Base-by-base conservation (phyloP, 2,113 vertebrate species). In the Macquaria ambigua region DNA sequence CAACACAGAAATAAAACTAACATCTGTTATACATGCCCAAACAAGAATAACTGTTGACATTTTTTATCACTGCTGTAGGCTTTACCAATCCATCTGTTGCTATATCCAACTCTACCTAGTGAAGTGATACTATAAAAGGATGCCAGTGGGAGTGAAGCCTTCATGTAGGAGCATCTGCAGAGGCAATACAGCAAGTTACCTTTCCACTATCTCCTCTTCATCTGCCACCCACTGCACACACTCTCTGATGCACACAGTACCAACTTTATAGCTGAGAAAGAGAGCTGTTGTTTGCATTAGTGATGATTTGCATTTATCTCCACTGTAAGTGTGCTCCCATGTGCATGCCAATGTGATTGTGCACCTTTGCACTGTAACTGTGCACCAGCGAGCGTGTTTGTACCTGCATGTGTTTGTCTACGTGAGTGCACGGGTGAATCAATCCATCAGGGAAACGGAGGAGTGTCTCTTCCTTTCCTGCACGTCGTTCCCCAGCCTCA, bases 91-190 rank as follows among this genome's bases (percentile, higher is more conserved):
- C 89, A 90, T 93, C 93, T 93, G 91, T 90, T 89, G 86, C 87
- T 89, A 83, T 88, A 89, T 87, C 73, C 71, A 89, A 87, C 85
- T 81, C 81, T 53, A 87, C 82, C 46, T 56, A 77, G 78, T 88
- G 85, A 92, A 91, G 92, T 86, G 91, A 83, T 90, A 78, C 89
- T 92, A 91, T 88, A 90, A 94, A 91, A 81, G 87, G 84, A 90
- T 37, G 77, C 68, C 78, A 59, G 92, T 92, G 86, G 90, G 92
- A 93, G 92, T 85, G 59, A 85, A 74, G 82, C 80, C 52, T 81
- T 89, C 68, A 63, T 82, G 81, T 73, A 67, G 83, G 72, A 76
- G 83, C 79, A 88, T 92, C 86, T 81, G 87, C 83, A 93, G 71
- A 86, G 64, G 78, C 87, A 83, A 76, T 69, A 71, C 84, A 37